Base-by-base conservation (phyloP, 2,113 vertebrate species). In the Anguilla japonica region DNA sequence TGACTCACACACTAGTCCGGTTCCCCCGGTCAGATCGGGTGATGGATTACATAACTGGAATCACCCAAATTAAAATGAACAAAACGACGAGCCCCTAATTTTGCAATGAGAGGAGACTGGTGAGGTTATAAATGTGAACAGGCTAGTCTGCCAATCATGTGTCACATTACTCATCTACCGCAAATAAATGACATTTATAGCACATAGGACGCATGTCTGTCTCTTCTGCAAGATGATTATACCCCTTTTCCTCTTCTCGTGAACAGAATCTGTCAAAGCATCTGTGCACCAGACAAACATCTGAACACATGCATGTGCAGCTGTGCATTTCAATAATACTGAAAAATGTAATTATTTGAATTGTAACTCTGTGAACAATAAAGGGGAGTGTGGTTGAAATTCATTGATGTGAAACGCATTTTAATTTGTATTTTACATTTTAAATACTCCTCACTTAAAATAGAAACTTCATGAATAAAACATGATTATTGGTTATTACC, bases 381-480 rank as follows among this genome's bases (percentile, higher is more conserved):
- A 53, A 46, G 50, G 13, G 7, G 50, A 53, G 50, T 14, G 13
- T 53, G 7, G 50, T 14, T 53, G 13, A 53, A 53, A 53, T 53
- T 13, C 71, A 34, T 75, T 34, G 9, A 75, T 26, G 22, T 75
- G 63, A 71, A 75, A 75, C 13, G 3, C 20, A 67, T 67, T 67
- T 67, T 50, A 46, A 82, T 82, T 82, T 26, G 71, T 4, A 75
- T 75, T 75, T 75, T 75, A 13, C 26, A 75, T 75, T 75, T n/a
- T 75, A n/a, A 9, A 75, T 75, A 50, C 56, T 46, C 60, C 3
- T 3, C 39, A 81, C 11, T 81, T 60, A 81, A 41, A 63, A 41
- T 29, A 29, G 85, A 46, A 60, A 40, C 20, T 11, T n/a, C 41
- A 86, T 81, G 78, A 86, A 80, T 85, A 81, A 81, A 41, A 63